Conservation (phyloP, 2,113 vertebrate species). For the Leptocoma aspasia region DNA sequence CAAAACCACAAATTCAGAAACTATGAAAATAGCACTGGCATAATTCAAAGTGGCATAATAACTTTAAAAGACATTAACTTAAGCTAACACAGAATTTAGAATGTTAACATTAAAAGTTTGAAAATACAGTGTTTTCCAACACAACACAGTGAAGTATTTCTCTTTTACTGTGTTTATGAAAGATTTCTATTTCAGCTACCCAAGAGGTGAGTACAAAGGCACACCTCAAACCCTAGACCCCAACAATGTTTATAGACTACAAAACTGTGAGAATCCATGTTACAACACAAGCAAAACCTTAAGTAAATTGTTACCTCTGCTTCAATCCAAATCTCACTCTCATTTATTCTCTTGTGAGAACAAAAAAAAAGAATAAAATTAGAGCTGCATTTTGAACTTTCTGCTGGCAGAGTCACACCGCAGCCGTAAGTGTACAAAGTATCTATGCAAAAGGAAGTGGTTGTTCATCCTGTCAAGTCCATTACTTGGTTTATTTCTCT, state of each 20-base stretch:
- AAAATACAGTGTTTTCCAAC: not conserved
- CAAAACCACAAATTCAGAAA: not conserved
- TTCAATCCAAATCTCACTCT: not conserved
- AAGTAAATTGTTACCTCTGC: not conserved
- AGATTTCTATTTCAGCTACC: not conserved
- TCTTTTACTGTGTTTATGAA: not conserved
- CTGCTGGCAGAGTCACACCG: not conserved
- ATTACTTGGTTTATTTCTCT: not conserved
- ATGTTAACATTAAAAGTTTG: not conserved
- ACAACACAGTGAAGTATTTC: not conserved
- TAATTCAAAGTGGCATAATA: conserved; percentile 12
- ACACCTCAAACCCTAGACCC: not conserved
- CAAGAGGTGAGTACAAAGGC: not conserved
- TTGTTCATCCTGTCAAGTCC: not conserved
- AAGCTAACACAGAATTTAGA: not conserved
- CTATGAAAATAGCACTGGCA: not conserved
- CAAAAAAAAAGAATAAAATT: not conserved
- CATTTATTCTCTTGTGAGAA: not conserved
- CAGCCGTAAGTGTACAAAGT: not conserved
- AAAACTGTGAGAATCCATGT: not conserved
- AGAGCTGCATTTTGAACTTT: conserved; percentile 9
- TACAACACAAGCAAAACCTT: not conserved
- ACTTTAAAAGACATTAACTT: not conserved
- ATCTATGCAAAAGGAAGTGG: not conserved
- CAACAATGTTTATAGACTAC: not conserved